Evolutionary conservation across 1,140 invertebrate species (phyloP), one percentile per base, ranked within the genome.

Genomic region (Battus philenor): DNA sequence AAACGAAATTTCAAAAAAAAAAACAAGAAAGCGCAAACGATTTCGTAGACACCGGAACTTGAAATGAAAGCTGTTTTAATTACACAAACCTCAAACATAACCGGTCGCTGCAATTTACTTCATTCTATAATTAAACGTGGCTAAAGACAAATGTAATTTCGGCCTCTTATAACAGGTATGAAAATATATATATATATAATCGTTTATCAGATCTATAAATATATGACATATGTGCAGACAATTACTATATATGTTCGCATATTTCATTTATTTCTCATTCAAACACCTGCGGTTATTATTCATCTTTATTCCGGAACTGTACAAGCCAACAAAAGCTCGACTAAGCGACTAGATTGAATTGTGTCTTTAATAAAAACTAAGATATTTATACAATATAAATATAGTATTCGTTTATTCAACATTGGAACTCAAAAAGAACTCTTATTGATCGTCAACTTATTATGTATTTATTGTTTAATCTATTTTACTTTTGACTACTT

Each of bases 31-130:
- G 29, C 6, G 29, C 9, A 30, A 11, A 38, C 13, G 18, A 48
- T 33, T 46, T 46, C 44, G 22, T 47, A 54, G 30, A 44, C 31
- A 34, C 26, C 50, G 46, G 31, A 30, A 57, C 47, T 49, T 11
- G 10, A 30, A 61, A 50, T 56, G 54, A 67, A 63, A 67, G 54
- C 54, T 55, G 22, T 48, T 59, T 52, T 67, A 62, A 67, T 59
- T 62, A 20, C 43, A 58, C 51, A 44, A 53, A 43, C 33, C 29
- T 39, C 43, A 51, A 50, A 64, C 22, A 59, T 41, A 56, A 62
- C 62, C 49, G 34, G 55, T 55, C 46, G 44, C 17, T 49, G 45
- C 48, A 47, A 50, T 58, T 52, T 44, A 44, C 26, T 56, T 57
- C 27, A 53, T 43, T 54, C 45, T 36, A 57, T 53, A 62, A 54